These are phyloP conservation scores for Salpingus planirostris DNA, from an alignment of 2,888 invertebrate genomes.

Conservation along the genomic window DNA sequence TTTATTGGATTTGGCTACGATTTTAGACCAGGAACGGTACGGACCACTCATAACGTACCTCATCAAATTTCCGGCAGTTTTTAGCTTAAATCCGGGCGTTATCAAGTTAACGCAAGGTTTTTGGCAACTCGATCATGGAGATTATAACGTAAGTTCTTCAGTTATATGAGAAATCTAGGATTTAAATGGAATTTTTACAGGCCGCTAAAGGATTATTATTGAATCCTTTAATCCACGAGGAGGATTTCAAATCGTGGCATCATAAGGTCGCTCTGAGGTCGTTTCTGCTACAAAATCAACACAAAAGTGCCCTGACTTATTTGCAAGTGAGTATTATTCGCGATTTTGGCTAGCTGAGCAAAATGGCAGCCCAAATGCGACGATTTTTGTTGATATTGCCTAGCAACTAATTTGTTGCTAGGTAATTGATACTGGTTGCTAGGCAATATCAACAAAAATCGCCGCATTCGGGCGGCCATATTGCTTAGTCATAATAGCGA, in stretches of 20 bases:
- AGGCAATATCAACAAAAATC: too few species aligned
- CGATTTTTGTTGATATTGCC: too few species aligned
- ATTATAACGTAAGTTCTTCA: conserved; percentile 61
- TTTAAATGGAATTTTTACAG: conserved; percentile 37
- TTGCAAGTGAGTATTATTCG: conserved; percentile 53
- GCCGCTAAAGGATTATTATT: conserved; percentile 58
- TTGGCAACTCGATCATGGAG: conserved; percentile 83
- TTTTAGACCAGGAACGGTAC: conserved; percentile 52
- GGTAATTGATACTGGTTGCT: too few species aligned
- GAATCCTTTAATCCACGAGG: conserved; percentile 48
- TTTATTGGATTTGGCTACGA: conserved; percentile 69
- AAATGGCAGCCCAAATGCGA: too few species aligned
- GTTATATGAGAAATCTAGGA: too few species aligned
- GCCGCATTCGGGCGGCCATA: too few species aligned
- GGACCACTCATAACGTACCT: conserved; percentile 59
- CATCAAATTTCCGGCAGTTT: conserved; percentile 73
- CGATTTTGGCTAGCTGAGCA: too few species aligned
- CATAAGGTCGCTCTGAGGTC: conserved; percentile 60
- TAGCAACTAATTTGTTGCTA: too few species aligned
- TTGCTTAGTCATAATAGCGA: too few species aligned
- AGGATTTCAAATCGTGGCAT: conserved; percentile 61
- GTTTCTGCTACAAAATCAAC: conserved; percentile 57
- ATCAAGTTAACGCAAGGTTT: conserved; percentile 77
- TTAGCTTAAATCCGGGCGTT: conserved; percentile 62
- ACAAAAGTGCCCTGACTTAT: conserved; percentile 62